These are phyloP conservation scores for Drosophila parvula DNA, from an alignment of 1,140 invertebrate genomes.

Conservation along the genomic window DNA sequence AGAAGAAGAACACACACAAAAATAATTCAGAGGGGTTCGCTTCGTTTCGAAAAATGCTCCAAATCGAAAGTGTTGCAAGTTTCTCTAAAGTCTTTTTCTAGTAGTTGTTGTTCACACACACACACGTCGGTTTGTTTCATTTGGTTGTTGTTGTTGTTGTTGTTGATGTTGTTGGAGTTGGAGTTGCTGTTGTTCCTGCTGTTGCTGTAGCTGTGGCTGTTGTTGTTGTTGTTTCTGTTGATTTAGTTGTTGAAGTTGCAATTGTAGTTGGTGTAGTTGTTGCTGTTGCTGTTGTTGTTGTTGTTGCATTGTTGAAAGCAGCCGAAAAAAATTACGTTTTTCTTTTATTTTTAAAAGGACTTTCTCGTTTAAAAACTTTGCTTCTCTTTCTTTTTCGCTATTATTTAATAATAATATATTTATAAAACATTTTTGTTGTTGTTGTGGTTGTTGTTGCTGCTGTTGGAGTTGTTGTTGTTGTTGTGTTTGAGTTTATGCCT, in stretches of 20 bases:
- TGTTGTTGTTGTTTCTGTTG: constrained; percentile 36
- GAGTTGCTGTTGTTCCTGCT: constrained; percentile 28
- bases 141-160: constrained; percentile 51
- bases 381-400: constrained; percentile 31
- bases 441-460: constrained; percentile 16
- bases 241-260: constrained; percentile 22
- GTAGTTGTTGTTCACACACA: constrained; percentile 18
- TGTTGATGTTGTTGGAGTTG: constrained; percentile 35
- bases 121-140: constrained; percentile 25
- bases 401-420: constrained; percentile 58
- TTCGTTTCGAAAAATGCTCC: constrained; percentile 26
- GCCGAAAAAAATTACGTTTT: constrained; percentile 40
- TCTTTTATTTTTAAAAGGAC: constrained; percentile 22
- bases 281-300: constrained; percentile 38
- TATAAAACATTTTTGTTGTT: constrained; percentile 73
- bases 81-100: constrained; percentile 33
- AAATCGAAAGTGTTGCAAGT: constrained; percentile 53
- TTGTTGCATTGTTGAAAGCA: constrained; percentile 62
- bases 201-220: constrained; percentile 19
- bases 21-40: constrained; percentile 22
- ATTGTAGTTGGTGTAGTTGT: constrained; percentile 26
- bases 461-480: constrained; percentile 48
- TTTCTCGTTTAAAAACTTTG: constrained; percentile 37
- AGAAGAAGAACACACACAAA: constrained; percentile 26
- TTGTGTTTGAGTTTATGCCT: constrained; percentile 75